These are phyloP conservation scores for Imbricaverruca yamaguchii DNA, from an alignment of 2,888 invertebrate species.

Conservation along the genomic window DNA sequence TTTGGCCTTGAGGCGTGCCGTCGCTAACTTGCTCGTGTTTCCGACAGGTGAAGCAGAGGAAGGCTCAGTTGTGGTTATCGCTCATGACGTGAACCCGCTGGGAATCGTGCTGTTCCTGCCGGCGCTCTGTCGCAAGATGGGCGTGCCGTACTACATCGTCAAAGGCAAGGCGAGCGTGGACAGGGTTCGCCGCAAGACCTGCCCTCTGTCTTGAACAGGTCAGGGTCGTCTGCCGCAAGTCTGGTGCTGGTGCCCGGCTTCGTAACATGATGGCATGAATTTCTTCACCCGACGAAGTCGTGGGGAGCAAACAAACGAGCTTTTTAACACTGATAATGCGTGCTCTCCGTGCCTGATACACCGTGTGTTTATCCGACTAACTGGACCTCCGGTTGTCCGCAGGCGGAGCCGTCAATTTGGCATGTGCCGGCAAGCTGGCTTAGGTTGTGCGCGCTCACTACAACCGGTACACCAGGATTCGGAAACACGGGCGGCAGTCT, in stretches of 20 bases:
- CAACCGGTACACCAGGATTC: slow-evolving; percentile 95
- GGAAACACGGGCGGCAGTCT: slow-evolving; percentile 95
- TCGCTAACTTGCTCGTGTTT: background rate
- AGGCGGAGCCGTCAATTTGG: slow-evolving; percentile 81
- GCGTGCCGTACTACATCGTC: slow-evolving; percentile 98
- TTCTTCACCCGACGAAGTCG: slow-evolving; percentile 29
- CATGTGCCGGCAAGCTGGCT: slow-evolving; percentile 76
- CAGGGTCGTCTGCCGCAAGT: no score
- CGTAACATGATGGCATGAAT: slow-evolving; percentile 49
- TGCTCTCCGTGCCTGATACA: background rate
- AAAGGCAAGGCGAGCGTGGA: slow-evolving; percentile 97
- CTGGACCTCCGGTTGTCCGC: slow-evolving; percentile 31
- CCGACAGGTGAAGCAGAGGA: slow-evolving; percentile 76
- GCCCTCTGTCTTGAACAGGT: slow-evolving; percentile 38
- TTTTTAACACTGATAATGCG: slow-evolving; percentile 30
- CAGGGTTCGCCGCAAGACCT: slow-evolving; percentile 90
- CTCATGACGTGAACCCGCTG: slow-evolving; percentile 97
- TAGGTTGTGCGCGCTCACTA: slow-evolving; percentile 97
- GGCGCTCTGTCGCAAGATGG: slow-evolving; percentile 98
- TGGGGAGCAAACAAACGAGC: slow-evolving; percentile 26
- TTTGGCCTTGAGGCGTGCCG: no score
- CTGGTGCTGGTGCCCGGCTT: slow-evolving; percentile 42
- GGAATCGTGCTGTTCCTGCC: slow-evolving; percentile 98
- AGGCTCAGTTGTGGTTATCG: slow-evolving; percentile 94
- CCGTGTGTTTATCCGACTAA: background rate